Percentiles rank a stretch among this genome's conserved stretches.
Evolutionary conservation across 92 coral and sea anemone genomes (phyloP).

Genomic region (Diadumene lineata): DNA sequence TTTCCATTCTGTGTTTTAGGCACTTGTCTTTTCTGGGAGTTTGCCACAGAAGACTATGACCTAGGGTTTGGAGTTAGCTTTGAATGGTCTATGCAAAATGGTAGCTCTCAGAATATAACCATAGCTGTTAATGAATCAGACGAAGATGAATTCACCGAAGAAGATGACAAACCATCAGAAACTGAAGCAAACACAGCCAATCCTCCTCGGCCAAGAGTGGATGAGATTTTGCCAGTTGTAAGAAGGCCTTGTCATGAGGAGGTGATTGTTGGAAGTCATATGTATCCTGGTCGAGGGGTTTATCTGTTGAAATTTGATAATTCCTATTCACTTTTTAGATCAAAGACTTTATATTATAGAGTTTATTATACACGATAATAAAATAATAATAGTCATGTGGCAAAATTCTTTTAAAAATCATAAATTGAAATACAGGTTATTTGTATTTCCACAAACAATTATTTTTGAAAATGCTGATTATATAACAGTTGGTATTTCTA

Average conservation of each 20-base stretch:
- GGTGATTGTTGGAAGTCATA: constrained; percentile 96
- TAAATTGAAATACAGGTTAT: neutral
- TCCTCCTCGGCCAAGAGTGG: constrained; percentile 69
- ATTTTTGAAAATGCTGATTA: no score
- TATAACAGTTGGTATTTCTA: no score
- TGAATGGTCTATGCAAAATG: constrained; percentile 91
- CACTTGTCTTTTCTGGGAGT: constrained; percentile 97
- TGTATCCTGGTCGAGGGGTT: constrained; percentile 97
- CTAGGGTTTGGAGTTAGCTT: constrained; percentile 97
- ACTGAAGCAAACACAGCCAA: constrained; percentile 33
- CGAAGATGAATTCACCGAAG: constrained; percentile 76
- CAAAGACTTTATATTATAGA: constrained; percentile 94
- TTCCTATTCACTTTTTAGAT: constrained; percentile 93
- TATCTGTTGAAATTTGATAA: constrained; percentile 96
- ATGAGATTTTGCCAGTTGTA: constrained; percentile 94
- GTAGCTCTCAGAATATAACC: constrained; percentile 71
- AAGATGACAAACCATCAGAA: constrained; percentile 55
- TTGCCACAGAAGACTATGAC: constrained; percentile 94
- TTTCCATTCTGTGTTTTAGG: constrained; percentile 42
- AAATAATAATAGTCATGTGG: neutral
- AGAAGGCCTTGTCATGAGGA: constrained; percentile 98
- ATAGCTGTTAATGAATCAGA: constrained; percentile 93
- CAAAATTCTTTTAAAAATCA: no score
- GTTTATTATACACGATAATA: constrained; percentile 93
- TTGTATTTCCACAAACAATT: no score